Conservation (phyloP, 2,888 invertebrate genomes). For the Scelioninae gen. 1 region DNA sequence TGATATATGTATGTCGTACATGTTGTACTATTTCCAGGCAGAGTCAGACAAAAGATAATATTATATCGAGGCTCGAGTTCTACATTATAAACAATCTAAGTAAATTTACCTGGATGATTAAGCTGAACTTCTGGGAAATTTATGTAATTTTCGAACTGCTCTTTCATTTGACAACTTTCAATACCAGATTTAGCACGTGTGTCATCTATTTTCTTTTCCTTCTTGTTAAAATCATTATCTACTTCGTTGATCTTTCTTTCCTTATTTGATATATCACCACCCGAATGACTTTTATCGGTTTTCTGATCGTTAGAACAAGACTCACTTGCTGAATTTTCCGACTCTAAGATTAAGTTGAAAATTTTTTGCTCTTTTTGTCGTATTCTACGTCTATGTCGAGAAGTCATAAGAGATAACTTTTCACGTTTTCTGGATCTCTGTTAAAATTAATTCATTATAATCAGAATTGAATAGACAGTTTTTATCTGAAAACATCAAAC, state of each 20-base stretch:
- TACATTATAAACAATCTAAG: background rate
- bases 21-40: too few species aligned
- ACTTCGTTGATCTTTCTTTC: background rate
- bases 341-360: background rate
- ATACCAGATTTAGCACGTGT: background rate
- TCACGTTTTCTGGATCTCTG: background rate
- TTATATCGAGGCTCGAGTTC: too few species aligned
- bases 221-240: background rate
- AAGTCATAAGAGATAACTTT: background rate
- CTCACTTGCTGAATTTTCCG: background rate
- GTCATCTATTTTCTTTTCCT: background rate
- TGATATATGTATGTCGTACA: too few species aligned
- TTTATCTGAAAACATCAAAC: background rate
- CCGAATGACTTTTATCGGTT: background rate
- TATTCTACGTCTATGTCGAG: background rate
- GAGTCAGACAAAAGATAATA: too few species aligned
- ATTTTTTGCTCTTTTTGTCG: background rate
- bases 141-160: background rate
- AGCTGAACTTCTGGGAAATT: background rate
- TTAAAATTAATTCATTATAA: background rate
- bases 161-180: background rate
- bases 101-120: background rate
- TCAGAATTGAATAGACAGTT: background rate
- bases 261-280: background rate
- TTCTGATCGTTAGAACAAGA: background rate